A percentile compares a stretch with the other conserved stretches of the same genome.
phyloP scores from a whole-genome alignment of 2,113 vertebrate species.

The Zeus faber region DNA sequence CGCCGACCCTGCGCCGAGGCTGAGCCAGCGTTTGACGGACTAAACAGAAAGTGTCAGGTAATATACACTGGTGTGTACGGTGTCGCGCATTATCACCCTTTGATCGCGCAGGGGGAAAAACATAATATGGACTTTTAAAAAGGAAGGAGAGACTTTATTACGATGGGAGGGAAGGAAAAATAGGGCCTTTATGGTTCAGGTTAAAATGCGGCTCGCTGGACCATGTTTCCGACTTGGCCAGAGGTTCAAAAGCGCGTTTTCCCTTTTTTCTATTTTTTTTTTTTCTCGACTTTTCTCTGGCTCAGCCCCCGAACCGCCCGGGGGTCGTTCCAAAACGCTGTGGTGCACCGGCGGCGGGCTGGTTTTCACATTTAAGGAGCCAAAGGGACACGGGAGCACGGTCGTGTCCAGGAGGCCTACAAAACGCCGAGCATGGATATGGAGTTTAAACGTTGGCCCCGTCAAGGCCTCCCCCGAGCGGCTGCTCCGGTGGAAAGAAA shows the following conservation, averaged over 20 bases:
- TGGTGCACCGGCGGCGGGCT: slow-evolving; percentile 54
- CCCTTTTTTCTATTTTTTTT: slow-evolving; percentile 35
- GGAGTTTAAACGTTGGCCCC: slow-evolving; percentile 41
- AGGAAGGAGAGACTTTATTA: slow-evolving; percentile 63
- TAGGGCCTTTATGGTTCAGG: slow-evolving; percentile 65
- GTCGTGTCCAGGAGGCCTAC: slow-evolving; percentile 52
- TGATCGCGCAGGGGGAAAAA: slow-evolving; percentile 64
- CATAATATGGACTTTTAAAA: slow-evolving; percentile 51
- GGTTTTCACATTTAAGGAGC: slow-evolving; percentile 70
- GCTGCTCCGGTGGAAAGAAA: slow-evolving; percentile 34
- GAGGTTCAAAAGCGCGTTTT: slow-evolving; percentile 68
- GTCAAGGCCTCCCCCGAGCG: slow-evolving; percentile 30
- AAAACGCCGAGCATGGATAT: slow-evolving; percentile 45
- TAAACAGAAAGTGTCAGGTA: slow-evolving; percentile 37
- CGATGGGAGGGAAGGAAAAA: slow-evolving; percentile 68
- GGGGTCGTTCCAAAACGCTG: slow-evolving; percentile 62
- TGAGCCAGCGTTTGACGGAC: slow-evolving; percentile 27
- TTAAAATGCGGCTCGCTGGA: slow-evolving; percentile 71
- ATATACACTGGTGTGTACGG: slow-evolving; percentile 40
- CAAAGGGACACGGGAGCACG: slow-evolving; percentile 43
- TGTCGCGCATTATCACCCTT: slow-evolving; percentile 57
- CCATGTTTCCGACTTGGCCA: slow-evolving; percentile 72
- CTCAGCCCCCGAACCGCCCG: slow-evolving; percentile 53
- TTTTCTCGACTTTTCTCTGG: slow-evolving; percentile 51
- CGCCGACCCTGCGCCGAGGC: too few species aligned